phyloP scores from a whole-genome alignment of 2,888 invertebrate species.

The Gnatocerus cornutus region DNA sequence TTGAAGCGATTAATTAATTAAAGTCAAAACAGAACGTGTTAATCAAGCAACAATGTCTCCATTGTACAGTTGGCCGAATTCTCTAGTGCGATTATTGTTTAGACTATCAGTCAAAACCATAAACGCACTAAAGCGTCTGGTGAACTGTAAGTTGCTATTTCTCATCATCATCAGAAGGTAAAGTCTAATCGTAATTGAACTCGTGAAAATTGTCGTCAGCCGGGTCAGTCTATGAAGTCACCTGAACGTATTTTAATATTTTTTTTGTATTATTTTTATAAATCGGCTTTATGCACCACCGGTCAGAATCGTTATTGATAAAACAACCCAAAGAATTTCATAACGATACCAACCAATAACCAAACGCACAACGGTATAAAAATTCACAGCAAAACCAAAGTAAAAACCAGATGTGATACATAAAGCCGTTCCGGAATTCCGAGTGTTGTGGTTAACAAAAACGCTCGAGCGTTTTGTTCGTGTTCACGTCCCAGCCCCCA shows the following conservation, averaged over 20 bases:
- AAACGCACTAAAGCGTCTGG: too few species aligned
- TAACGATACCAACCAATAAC: constrained; percentile 6
- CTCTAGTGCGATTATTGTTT: too few species aligned
- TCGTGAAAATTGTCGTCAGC: constrained; percentile 65
- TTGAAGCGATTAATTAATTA: constrained; percentile 20
- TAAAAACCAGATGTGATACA: constrained; percentile 57
- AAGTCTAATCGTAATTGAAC: constrained; percentile 44
- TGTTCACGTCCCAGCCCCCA: constrained; percentile 54
- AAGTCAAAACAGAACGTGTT: constrained; percentile 21
- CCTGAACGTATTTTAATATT: constrained; percentile 55
- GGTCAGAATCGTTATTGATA: not conserved
- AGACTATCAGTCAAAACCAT: too few species aligned
- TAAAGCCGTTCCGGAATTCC: constrained; percentile 62
- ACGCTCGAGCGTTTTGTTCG: constrained; percentile 56
- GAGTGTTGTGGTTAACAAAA: constrained; percentile 54
- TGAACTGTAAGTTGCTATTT: constrained; percentile 21
- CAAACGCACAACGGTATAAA: not conserved
- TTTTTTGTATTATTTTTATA: constrained; percentile 56
- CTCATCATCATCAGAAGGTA: constrained; percentile 19
- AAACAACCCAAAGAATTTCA: not conserved
- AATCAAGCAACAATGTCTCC: constrained; percentile 38
- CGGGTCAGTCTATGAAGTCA: constrained; percentile 69
- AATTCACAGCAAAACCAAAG: constrained; percentile 21
- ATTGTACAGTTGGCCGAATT: too few species aligned
- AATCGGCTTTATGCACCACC: constrained; percentile 47